Evolutionary conservation across 1,140 invertebrate genomes (phyloP).

Genomic region (Drosophila pallidifrons): DNA sequence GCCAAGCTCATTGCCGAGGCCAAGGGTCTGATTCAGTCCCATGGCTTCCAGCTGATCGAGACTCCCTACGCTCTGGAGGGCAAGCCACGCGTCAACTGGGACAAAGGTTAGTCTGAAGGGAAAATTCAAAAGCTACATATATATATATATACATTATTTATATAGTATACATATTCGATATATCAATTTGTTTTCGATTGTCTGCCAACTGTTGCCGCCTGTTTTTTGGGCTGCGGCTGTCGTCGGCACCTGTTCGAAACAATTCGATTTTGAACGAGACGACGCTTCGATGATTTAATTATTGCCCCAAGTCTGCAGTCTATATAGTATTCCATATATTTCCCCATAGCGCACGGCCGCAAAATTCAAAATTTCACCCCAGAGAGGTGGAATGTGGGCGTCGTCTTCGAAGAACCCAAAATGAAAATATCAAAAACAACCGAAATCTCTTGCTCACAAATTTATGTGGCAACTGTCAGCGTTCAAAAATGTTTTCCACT

Average conservation of each 20-base stretch:
- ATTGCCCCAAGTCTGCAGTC: conserved; percentile 48
- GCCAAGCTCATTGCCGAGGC: conserved; percentile 89
- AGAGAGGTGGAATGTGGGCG: conserved; percentile 46
- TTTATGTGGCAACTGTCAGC: conserved; percentile 42
- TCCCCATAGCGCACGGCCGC: conserved; percentile 45
- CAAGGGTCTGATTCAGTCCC: conserved; percentile 89
- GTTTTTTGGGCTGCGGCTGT: conserved; percentile 49
- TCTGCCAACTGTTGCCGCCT: conserved; percentile 69
- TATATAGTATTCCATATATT: conserved; percentile 28
- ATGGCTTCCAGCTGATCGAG: conserved; percentile 91
- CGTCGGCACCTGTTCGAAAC: conserved; percentile 75
- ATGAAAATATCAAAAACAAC: conserved; percentile 46
- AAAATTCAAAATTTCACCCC: conserved; percentile 28
- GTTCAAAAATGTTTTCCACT: conserved; percentile 42
- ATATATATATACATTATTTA: background rate
- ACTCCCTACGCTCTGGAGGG: conserved; percentile 95
- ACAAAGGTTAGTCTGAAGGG: conserved; percentile 88
- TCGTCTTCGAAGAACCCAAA: conserved; percentile 35
- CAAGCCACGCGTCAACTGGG: conserved; percentile 95
- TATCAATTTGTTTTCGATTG: conserved; percentile 25
- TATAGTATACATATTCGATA: background rate
- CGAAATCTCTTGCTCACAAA: conserved; percentile 20
- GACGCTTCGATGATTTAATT: conserved; percentile 78
- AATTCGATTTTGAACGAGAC: conserved; percentile 70
- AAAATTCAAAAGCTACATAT: background rate